Conservation (phyloP, 2,888 invertebrate genomes). For the Copidosoma aretas region DNA sequence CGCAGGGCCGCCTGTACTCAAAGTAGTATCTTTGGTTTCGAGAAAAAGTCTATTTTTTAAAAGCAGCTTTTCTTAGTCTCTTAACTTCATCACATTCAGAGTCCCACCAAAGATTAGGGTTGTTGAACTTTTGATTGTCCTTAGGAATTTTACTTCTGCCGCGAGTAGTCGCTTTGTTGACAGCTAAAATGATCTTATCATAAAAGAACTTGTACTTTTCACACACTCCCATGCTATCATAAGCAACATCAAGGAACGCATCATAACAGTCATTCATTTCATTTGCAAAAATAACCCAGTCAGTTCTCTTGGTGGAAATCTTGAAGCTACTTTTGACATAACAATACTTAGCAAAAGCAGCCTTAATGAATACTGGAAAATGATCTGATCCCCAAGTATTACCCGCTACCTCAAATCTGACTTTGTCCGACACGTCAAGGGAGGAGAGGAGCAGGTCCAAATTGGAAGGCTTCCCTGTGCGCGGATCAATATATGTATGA, state of each 20-base stretch:
- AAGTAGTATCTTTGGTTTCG: not conserved
- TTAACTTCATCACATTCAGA: constrained; percentile 24
- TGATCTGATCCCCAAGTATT: constrained; percentile 25
- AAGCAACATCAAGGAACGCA: constrained; percentile 10
- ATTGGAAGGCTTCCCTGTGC: not conserved
- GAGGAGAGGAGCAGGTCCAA: constrained; percentile 16
- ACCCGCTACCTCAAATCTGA: not conserved
- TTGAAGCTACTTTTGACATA: constrained; percentile 33
- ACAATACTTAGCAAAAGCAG: constrained; percentile 14
- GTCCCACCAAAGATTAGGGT: constrained; percentile 36
- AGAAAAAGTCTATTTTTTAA: constrained; percentile 20
- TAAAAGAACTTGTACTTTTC: constrained; percentile 24
- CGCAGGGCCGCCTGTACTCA: constrained; percentile 6
- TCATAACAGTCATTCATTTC: not conserved
- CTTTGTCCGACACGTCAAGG: not conserved
- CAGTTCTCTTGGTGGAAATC: constrained; percentile 27
- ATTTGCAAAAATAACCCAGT: constrained; percentile 25
- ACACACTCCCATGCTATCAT: not conserved
- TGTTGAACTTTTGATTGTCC: not conserved
- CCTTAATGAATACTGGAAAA: constrained; percentile 19
- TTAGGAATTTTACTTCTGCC: not conserved
- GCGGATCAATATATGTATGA: not conserved
- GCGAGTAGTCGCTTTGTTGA: not conserved
- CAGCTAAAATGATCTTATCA: not conserved
- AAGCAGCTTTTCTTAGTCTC: constrained; percentile 17